A percentile compares a stretch with the other conserved stretches of the same genome.
Conservation (phyloP, 2,888 invertebrate genomes). For the Plusia festucae region DNA sequence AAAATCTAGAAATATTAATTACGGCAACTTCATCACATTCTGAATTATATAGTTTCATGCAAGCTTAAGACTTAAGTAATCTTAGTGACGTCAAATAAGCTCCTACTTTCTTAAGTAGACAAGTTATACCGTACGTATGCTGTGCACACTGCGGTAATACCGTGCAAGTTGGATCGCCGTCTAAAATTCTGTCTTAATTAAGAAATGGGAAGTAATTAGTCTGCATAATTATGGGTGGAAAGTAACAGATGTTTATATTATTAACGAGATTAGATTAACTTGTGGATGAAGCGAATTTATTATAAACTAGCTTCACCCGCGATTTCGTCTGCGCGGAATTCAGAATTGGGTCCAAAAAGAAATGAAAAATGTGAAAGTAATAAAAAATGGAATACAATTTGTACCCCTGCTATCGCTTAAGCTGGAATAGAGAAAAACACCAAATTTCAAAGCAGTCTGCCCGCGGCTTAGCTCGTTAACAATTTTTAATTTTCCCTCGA, state of each 20-base stretch:
- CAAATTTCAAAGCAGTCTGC: no score
- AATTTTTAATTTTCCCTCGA: no score
- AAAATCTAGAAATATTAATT: neutral
- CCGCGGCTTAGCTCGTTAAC: no score
- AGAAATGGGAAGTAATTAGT: slow-evolving; percentile 7
- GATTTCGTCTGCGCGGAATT: no score
- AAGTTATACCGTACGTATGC: slow-evolving; percentile 28
- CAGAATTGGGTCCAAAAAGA: no score
- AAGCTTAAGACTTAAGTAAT: slow-evolving; percentile 33
- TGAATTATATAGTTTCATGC: slow-evolving; percentile 12
- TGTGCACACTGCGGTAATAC: slow-evolving; percentile 18
- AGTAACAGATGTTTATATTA: neutral
- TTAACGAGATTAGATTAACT: neutral
- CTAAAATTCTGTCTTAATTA: slow-evolving; percentile 27
- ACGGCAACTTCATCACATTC: slow-evolving; percentile 8
- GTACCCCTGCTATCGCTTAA: no score
- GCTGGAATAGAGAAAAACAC: no score
- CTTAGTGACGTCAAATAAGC: slow-evolving; percentile 51
- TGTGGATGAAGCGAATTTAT: neutral
- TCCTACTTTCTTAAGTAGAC: slow-evolving; percentile 39
- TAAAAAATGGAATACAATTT: no score
- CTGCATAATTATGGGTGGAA: neutral
- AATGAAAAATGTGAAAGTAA: no score
- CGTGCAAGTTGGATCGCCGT: slow-evolving; percentile 28
- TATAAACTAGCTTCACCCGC: no score